Evolutionary conservation across 2,797 vertebrate genomes (phyloP).

Genomic region (Sebastiscus tertius): DNA sequence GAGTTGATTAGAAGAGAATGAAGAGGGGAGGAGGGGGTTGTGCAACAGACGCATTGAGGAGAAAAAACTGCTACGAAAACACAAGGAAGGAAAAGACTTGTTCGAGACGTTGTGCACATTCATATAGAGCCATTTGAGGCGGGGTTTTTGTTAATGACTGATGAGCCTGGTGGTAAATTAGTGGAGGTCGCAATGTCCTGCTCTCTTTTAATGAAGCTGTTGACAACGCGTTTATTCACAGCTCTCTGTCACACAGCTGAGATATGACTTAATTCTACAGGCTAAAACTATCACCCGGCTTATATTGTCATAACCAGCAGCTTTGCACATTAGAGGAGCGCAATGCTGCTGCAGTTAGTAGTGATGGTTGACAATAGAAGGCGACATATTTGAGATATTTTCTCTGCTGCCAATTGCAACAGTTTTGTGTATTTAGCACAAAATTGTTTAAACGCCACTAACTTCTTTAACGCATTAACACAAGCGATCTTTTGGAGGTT

Average conservation of each 20-base stretch:
- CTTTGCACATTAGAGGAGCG: background rate
- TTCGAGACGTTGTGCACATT: background rate
- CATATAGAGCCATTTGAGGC: background rate
- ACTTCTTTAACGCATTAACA: too few species aligned
- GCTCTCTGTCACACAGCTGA: conserved; percentile 20
- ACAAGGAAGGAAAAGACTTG: background rate
- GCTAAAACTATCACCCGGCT: conserved; percentile 1
- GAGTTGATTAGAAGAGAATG: conserved; percentile 41
- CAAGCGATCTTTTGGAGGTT: rapidly evolving
- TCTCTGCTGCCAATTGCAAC: too few species aligned
- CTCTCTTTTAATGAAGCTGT: conserved; percentile 42
- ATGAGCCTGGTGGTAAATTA: background rate
- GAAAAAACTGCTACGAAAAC: background rate
- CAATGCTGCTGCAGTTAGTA: background rate
- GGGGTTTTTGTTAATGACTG: conserved; percentile 12
- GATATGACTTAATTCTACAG: conserved; percentile 12
- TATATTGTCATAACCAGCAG: background rate
- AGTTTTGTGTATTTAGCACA: too few species aligned
- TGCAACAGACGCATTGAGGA: background rate
- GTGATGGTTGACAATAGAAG: background rate
- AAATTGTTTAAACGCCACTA: too few species aligned
- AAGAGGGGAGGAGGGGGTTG: conserved; percentile 6
- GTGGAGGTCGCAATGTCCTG: conserved; percentile 20
- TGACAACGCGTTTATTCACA: conserved; percentile 22
- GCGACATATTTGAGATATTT: background rate